Conservation (phyloP, 2,888 invertebrate species). For the Drosophila subsilvestris region DNA sequence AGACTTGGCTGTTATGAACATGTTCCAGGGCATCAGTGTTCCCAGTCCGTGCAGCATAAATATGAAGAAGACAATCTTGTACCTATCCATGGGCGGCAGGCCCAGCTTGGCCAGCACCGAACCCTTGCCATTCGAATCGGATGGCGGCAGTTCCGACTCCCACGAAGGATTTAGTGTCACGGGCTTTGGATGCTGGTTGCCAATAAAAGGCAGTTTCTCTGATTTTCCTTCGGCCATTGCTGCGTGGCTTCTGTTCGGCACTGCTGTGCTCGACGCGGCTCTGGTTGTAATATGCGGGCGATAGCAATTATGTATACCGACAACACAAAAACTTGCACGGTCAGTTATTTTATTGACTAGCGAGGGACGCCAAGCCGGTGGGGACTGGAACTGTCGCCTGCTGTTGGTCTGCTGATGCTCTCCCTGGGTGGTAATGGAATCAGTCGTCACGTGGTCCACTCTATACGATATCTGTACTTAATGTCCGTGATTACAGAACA, state of each 20-base stretch:
- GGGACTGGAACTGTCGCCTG: not conserved
- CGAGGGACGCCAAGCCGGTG: conserved; percentile 32
- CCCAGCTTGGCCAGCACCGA: conserved; percentile 88
- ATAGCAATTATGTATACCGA: conserved; percentile 35
- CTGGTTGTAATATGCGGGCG: conserved; percentile 43
- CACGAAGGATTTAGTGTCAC: conserved; percentile 94
- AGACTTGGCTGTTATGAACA: conserved; percentile 98
- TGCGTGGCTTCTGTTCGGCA: conserved; percentile 16
- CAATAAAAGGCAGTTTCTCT: conserved; percentile 87
- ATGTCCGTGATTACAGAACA: conserved; percentile 35
- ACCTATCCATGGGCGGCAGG: conserved; percentile 90
- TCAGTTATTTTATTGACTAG: conserved; percentile 33
- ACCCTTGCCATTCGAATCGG: conserved; percentile 70
- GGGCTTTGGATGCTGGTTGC: conserved; percentile 85
- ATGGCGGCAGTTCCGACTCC: conserved; percentile 92
- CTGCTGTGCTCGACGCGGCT: not conserved
- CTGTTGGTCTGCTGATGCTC: not conserved
- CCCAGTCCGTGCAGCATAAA: conserved; percentile 97
- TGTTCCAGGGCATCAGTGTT: conserved; percentile 98
- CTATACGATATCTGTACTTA: conserved; percentile 17
- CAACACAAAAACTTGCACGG: conserved; percentile 43
- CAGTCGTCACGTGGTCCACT: conserved; percentile 14
- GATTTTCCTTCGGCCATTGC: conserved; percentile 32
- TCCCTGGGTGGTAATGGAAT: conserved; percentile 10
- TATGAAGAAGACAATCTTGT: conserved; percentile 93